Percentiles rank a stretch among this genome's conserved stretches.
These are phyloP conservation scores for Chionomys nivalis DNA, from an alignment of 2,113 vertebrate genomes.

Conservation along the genomic window DNA sequence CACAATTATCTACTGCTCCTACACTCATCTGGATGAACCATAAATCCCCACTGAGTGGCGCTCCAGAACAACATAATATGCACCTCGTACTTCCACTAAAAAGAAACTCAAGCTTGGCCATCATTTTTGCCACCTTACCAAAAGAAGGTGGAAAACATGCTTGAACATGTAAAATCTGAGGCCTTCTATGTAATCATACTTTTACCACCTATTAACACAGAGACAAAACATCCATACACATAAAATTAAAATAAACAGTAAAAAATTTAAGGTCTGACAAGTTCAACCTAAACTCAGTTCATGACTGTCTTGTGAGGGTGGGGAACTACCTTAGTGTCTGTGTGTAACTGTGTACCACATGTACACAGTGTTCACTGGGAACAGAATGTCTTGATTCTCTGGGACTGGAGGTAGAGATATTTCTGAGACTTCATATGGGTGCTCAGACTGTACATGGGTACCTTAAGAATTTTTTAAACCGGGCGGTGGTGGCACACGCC, in stretches of 20 bases:
- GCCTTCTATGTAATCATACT: constrained; percentile 53
- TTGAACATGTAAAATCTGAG: not conserved
- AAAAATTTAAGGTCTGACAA: not conserved
- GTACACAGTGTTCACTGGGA: too few species aligned
- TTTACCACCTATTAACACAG: constrained; percentile 62
- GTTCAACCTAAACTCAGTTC: not conserved
- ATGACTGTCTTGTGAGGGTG: not conserved
- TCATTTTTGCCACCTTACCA: constrained; percentile 81
- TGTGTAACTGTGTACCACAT: too few species aligned
- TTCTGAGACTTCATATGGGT: too few species aligned
- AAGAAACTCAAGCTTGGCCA: constrained; percentile 94
- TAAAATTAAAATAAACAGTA: not conserved
- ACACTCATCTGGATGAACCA: constrained; percentile 92
- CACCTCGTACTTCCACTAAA: constrained; percentile 87
- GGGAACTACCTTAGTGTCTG: not conserved
- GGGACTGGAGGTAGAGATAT: too few species aligned
- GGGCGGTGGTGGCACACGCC: too few species aligned
- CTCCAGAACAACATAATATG: constrained; percentile 85
- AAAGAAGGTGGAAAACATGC: not conserved
- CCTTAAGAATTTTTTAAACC: too few species aligned
- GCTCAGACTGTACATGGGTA: too few species aligned
- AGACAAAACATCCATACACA: not conserved
- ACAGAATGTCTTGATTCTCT: too few species aligned
- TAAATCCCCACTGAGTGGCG: constrained; percentile 90
- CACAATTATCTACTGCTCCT: constrained; percentile 90